Base-by-base conservation (phyloP, 2,113 vertebrate species). In the Chaenocephalus aceratus region DNA sequence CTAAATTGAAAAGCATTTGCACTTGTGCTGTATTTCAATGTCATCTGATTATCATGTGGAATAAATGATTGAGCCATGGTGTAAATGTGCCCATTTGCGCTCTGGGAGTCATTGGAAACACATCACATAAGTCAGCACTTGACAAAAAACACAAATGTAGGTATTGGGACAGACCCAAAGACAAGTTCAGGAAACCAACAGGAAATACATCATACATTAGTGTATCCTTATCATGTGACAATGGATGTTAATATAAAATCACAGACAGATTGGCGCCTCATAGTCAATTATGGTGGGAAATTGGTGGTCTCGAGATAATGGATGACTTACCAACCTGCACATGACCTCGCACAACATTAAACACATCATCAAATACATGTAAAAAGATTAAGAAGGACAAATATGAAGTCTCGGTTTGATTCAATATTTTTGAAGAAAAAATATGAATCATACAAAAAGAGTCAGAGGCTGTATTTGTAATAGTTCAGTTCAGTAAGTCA, bases 1-100 rank as follows among this genome's bases (percentile, higher is more conserved):
- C 77, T 21, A 60, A 69, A 89, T 76, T 80, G 53, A 49, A n/a
- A 46, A 77, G 52, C 54, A 52, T 85, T 91, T 83, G 41, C 61
- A 46, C 6, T 21, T 30, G 46, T 30, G 45, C 26, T 21, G 16
- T 6, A 21, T 56, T 30, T 51, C 14, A 65, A 2, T 66, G 64
- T 68, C 30, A 41, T 53, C 30, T 53, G 49, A 67, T n/a, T 49
- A 74, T 57, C 15, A 44, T 23, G 26, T 46, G 21, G 4, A 77
- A 77, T 26, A 60, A 58, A 52, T 10, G 15, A 75, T 4, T 23
- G 12, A 71, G 15, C 41, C 14, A 18, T 46, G 48, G n/a, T 53
- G 5, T 62, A 44, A 53, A 62, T 49, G 1, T 26, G 70, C 26
- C n/a, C 68, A n/a, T 6, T 6, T 13, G 14, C 13, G 18, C 18